Percentiles rank a stretch among this genome's conserved stretches.
These are phyloP conservation scores for Drosophila chauvacae DNA, from an alignment of 1,140 invertebrate species.

Conservation along the genomic window DNA sequence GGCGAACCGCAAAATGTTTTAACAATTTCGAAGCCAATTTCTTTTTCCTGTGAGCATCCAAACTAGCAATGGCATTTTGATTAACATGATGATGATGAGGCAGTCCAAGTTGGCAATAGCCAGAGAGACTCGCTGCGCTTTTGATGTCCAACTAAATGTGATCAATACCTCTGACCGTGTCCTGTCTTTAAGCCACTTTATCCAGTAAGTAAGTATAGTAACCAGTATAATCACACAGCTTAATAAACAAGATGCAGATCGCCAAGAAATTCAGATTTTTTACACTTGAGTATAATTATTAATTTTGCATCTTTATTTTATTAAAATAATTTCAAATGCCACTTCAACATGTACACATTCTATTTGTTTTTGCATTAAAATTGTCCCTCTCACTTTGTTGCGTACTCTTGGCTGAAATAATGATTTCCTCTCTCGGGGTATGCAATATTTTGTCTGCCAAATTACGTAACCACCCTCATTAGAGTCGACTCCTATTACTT, in stretches of 20 bases:
- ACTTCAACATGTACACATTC: neutral
- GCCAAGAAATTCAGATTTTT: neutral
- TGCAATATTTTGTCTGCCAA: constrained; percentile 5
- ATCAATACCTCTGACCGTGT: constrained; percentile 11
- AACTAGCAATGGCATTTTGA: constrained; percentile 63
- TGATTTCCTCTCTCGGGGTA: neutral
- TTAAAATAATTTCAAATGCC: neutral
- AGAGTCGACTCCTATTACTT: constrained; percentile 32
- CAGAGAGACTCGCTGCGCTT: constrained; percentile 10
- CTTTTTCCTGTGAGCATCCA: constrained; percentile 21
- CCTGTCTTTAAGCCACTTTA: constrained; percentile 2
- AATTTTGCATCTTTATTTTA: neutral
- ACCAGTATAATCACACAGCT: too few relatives aligned
- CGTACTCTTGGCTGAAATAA: constrained; percentile 1
- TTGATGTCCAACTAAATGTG: constrained; percentile 3
- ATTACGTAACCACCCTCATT: constrained; percentile 28
- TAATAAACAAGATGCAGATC: neutral
- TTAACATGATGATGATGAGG: constrained; percentile 35
- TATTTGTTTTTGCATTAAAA: neutral
- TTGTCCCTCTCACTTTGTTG: neutral
- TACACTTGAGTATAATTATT: neutral
- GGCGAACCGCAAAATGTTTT: constrained; percentile 65
- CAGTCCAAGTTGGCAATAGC: constrained; percentile 15
- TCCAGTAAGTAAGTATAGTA: constrained; percentile 1
- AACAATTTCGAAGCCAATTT: constrained; percentile 66